Evolutionary conservation across 2,113 vertebrate genomes (phyloP).

Genomic region (Cricetomys ansorgei): DNA sequence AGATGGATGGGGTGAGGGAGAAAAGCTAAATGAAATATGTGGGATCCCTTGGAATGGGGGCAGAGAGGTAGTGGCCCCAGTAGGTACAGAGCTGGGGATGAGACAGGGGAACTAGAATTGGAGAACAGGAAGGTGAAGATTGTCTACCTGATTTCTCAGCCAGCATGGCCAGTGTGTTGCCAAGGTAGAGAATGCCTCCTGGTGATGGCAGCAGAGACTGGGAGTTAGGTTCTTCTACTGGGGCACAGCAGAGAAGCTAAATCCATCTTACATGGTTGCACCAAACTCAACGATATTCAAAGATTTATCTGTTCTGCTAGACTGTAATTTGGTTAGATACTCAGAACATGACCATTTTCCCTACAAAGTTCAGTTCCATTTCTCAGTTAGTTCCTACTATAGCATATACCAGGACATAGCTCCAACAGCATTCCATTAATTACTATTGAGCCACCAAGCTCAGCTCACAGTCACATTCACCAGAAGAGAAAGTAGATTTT

Average conservation of each 20-base stretch:
- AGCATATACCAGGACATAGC: not conserved
- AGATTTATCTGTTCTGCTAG: not conserved
- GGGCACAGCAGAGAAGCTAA: not conserved
- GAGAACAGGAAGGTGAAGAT: not conserved
- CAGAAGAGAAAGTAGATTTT: not conserved
- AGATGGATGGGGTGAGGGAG: not conserved
- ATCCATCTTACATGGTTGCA: not conserved
- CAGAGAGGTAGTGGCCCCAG: not conserved
- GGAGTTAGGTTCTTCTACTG: not conserved
- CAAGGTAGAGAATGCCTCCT: not conserved
- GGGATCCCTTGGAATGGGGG: no score
- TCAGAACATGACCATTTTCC: not conserved
- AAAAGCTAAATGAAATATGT: not conserved
- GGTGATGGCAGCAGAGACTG: not conserved
- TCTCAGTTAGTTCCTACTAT: not conserved
- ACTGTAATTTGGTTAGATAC: not conserved
- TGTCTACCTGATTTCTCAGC: not conserved
- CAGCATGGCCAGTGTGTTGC: not conserved
- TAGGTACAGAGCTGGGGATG: not conserved
- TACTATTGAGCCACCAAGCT: not conserved
- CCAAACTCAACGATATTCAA: not conserved
- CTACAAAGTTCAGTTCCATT: not conserved
- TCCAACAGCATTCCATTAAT: no score
- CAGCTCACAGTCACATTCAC: not conserved
- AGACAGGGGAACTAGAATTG: not conserved